Conservation (phyloP, 2,797 vertebrate genomes). For the Melanotaenia maccullochi region DNA sequence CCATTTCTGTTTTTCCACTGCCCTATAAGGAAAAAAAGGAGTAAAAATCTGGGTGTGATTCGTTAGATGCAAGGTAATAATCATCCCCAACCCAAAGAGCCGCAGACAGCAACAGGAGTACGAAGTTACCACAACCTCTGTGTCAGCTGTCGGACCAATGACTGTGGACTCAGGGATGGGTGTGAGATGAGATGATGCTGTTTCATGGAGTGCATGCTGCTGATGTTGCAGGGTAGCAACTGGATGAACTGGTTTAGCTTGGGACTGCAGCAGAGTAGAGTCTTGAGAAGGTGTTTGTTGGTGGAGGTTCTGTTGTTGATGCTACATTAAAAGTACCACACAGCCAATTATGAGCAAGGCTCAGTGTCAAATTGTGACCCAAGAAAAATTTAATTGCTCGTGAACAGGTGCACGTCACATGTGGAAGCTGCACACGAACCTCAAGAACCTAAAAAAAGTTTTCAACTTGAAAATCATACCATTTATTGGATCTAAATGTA, state of each 20-base stretch:
- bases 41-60: constrained; percentile 43
- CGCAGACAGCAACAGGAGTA: constrained; percentile 45
- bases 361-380: constrained; percentile 1
- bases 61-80: constrained; percentile 32
- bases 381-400: not conserved
- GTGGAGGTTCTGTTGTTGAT: constrained; percentile 86
- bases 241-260: constrained; percentile 69
- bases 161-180: constrained; percentile 70
- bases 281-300: constrained; percentile 68
- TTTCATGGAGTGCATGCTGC: constrained; percentile 63
- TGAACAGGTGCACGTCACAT: not conserved
- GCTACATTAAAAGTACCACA: constrained; percentile 76
- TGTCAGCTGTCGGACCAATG: constrained; percentile 55
- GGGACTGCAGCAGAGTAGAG: constrained; percentile 67
- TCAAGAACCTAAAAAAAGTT: not conserved
- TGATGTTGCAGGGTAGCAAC: constrained; percentile 57
- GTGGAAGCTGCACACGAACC: not conserved
- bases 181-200: constrained; percentile 60
- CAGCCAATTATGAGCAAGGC: constrained; percentile 52
- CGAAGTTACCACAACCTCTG: constrained; percentile 78
- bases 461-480: not conserved
- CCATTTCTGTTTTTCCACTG: constrained; percentile 5
- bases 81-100: constrained; percentile 53
- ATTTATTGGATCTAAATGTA: no score
- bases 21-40: constrained; percentile 26